Conservation (phyloP, 2,797 vertebrate genomes). For the Kryptolebias ocellatus region DNA sequence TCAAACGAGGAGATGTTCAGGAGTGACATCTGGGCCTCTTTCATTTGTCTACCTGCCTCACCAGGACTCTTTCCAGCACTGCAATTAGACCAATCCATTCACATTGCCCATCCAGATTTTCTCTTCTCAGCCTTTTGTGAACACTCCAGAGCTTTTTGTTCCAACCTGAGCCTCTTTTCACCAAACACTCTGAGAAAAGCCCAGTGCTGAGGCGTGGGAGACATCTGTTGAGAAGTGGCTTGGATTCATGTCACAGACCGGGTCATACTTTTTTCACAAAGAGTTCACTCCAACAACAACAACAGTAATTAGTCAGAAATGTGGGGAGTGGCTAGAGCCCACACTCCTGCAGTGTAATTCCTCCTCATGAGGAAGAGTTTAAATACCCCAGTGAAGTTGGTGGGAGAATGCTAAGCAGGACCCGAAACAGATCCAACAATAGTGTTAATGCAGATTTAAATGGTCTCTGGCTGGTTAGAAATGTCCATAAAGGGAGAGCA, state of each 20-base stretch:
- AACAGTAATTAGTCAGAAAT: constrained; percentile 63
- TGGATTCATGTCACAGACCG: constrained; percentile 59
- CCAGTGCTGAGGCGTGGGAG: constrained; percentile 58
- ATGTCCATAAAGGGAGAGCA: not conserved
- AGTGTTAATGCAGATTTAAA: not conserved
- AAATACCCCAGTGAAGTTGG: not conserved
- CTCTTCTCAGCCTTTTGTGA: constrained; percentile 63
- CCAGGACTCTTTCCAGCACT: constrained; percentile 57
- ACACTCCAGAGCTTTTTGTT: constrained; percentile 62
- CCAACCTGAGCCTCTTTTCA: constrained; percentile 65
- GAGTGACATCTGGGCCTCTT: constrained; percentile 70
- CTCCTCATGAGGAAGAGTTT: constrained; percentile 17
- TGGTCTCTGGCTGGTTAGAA: not conserved
- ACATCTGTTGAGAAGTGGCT: constrained; percentile 76
- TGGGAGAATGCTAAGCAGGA: not conserved
- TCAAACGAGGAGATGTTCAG: constrained; percentile 44
- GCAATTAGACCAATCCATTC: constrained; percentile 72
- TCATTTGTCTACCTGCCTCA: constrained; percentile 67
- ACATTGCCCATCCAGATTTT: constrained; percentile 45
- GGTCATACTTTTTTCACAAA: constrained; percentile 64
- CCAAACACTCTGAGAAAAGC: constrained; percentile 61
- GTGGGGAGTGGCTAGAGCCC: constrained; percentile 58
- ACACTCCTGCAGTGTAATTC: constrained; percentile 16
- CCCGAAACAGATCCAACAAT: not conserved
- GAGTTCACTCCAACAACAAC: constrained; percentile 64